phyloP scores from a whole-genome alignment of 1,140 invertebrate genomes.

The Gonatopus flavifemur region DNA sequence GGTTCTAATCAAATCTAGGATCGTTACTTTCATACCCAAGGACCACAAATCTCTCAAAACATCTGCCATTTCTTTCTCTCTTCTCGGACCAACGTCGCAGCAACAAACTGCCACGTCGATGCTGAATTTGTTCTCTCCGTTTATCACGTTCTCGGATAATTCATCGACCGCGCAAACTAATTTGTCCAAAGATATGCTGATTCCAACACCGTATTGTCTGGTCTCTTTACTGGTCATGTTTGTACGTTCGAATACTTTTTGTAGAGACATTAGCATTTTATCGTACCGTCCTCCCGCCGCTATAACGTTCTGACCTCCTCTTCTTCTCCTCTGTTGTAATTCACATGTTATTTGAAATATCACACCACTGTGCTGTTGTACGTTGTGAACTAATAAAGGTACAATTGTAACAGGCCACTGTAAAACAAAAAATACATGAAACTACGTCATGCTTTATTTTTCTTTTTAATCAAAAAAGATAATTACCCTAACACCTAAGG shows the following conservation, averaged over 20 bases:
- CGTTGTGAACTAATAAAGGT: conserved; percentile 67
- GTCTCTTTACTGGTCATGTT: conserved; percentile 47
- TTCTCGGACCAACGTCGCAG: conserved; percentile 58
- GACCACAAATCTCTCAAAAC: conserved; percentile 64
- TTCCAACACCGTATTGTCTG: conserved; percentile 68
- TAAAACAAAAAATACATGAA: conserved; percentile 16
- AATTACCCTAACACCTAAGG: conserved; percentile 73
- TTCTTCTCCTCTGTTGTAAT: conserved; percentile 62
- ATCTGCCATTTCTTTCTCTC: conserved; percentile 66
- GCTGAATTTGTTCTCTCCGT: conserved; percentile 37
- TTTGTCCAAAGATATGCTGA: conserved; percentile 75
- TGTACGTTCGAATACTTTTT: conserved; percentile 47
- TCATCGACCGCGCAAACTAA: conserved; percentile 63
- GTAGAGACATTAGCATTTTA: conserved; percentile 46
- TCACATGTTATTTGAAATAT: conserved; percentile 73
- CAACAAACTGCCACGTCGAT: conserved; percentile 70
- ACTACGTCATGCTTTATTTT: not conserved
- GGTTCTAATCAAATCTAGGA: conserved; percentile 59
- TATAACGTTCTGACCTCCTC: conserved; percentile 62
- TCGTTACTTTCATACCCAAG: conserved; percentile 59
- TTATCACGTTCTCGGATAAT: conserved; percentile 47
- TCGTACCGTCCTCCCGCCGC: conserved; percentile 66
- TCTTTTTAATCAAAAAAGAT: not conserved
- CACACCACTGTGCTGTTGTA: conserved; percentile 69
- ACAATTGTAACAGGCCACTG: conserved; percentile 65